Conservation (phyloP, 2,888 invertebrate species). For the Chydorus sphaericus region DNA sequence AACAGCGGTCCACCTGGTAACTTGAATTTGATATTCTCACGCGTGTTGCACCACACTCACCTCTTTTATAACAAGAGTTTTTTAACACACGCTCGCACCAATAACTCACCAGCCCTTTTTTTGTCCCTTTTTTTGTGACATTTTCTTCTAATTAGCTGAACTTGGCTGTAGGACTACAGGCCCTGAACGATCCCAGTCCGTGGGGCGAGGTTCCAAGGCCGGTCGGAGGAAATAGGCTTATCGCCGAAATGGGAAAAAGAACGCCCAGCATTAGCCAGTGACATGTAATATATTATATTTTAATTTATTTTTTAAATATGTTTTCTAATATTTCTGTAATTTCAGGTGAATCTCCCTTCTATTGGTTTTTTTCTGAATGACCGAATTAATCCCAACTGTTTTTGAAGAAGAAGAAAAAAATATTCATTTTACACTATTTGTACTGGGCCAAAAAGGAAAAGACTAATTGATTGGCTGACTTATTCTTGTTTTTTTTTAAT, state of each 20-base stretch:
- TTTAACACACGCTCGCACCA: too few relatives aligned
- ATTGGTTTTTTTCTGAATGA: too few relatives aligned
- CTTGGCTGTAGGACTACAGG: constrained; percentile 29
- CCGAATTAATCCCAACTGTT: background rate
- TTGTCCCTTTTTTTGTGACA: background rate
- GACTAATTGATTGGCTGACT: too few relatives aligned
- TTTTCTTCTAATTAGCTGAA: constrained; percentile 6
- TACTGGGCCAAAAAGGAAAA: too few relatives aligned
- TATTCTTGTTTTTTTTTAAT: background rate
- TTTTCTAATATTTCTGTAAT: too few relatives aligned
- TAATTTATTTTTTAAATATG: too few relatives aligned
- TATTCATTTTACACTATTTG: too few relatives aligned
- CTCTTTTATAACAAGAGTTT: too few relatives aligned
- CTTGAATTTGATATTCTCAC: background rate
- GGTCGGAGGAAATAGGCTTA: constrained; percentile 31
- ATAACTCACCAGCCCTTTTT: too few relatives aligned
- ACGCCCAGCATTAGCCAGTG: constrained; percentile 66
- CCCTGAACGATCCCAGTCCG: constrained; percentile 23
- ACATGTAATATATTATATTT: too few relatives aligned
- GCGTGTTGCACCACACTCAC: too few relatives aligned
- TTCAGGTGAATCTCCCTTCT: constrained; percentile 1
- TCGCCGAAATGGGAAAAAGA: constrained; percentile 62
- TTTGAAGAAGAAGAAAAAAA: too few relatives aligned
- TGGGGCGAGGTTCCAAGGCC: constrained; percentile 30
- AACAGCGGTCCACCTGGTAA: constrained; percentile 34